Conservation (phyloP, 92 coral and sea anemone species). For the Scolanthus callimorphus region DNA sequence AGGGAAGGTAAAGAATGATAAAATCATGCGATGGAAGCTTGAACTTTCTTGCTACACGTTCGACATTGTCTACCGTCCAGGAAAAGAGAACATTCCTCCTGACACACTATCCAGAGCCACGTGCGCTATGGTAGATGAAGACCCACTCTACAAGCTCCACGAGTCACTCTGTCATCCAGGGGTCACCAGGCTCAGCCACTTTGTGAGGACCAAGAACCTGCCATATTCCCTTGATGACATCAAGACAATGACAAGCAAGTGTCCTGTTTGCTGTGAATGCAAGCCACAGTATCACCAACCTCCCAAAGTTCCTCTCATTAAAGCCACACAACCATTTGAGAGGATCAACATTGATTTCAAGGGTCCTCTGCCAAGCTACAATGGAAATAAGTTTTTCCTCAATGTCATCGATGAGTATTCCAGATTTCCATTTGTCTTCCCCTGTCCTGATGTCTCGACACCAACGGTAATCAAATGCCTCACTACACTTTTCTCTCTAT, state of each 20-base stretch:
- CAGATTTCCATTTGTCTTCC: constrained; percentile 29
- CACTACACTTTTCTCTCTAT: constrained; percentile 21
- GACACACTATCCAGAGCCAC: constrained; percentile 20
- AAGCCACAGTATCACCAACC: constrained; percentile 50
- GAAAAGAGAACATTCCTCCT: constrained; percentile 30
- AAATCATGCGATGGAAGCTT: constrained; percentile 16
- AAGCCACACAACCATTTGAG: constrained; percentile 49
- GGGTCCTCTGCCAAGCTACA: constrained; percentile 32
- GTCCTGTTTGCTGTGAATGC: constrained; percentile 37
- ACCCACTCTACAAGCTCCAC: constrained; percentile 25
- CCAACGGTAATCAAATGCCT: constrained; percentile 33
- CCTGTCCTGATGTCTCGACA: constrained; percentile 25
- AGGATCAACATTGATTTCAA: constrained; percentile 49
- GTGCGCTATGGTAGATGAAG: constrained; percentile 19
- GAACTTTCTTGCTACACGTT: constrained; percentile 27
- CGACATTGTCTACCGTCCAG: constrained; percentile 17
- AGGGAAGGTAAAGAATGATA: constrained; percentile 30
- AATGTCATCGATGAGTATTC: too few species aligned
- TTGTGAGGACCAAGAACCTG: constrained; percentile 32
- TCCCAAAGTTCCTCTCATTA: constrained; percentile 16
- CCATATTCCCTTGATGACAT: constrained; percentile 53
- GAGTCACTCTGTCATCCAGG: constrained; percentile 46
- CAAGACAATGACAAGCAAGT: constrained; percentile 7
- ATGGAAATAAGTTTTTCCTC: constrained; percentile 18
- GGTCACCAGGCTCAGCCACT: constrained; percentile 33